These are phyloP conservation scores for Dipodomys ordii DNA, from an alignment of 2,113 vertebrate species.

Conservation along the genomic window DNA sequence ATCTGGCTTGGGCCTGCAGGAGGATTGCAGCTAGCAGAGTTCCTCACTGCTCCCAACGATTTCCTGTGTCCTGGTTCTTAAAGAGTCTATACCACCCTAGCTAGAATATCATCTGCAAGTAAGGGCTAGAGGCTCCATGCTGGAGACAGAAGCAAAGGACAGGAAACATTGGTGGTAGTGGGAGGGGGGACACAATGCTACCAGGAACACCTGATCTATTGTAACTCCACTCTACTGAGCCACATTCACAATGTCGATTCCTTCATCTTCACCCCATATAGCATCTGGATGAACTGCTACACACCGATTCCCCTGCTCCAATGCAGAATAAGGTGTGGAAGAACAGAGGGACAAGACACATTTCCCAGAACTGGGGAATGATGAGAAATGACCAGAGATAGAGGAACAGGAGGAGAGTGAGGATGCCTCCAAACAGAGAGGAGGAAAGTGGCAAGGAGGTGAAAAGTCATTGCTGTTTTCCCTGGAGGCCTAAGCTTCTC, in stretches of 20 bases:
- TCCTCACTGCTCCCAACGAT: background rate
- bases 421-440: background rate
- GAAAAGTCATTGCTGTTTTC: constrained; percentile 35
- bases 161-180: background rate
- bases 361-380: background rate
- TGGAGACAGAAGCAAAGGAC: background rate
- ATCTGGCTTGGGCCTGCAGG: background rate
- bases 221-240: rapidly evolving
- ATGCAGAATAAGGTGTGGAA: background rate
- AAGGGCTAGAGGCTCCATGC: background rate
- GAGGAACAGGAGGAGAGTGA: background rate
- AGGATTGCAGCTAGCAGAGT: background rate
- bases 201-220: rapidly evolving
- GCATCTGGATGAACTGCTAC: background rate
- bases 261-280: background rate
- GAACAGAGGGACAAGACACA: background rate
- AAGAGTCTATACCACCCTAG: background rate
- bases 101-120: background rate
- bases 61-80: too few species aligned
- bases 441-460: constrained; percentile 33
- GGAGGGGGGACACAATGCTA: too few species aligned
- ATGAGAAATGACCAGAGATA: background rate
- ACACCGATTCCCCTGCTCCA: background rate
- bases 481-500: background rate
- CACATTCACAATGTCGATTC: rapidly evolving